Conservation (phyloP, 2,113 vertebrate species). For the Rhagologus leucostigma region DNA sequence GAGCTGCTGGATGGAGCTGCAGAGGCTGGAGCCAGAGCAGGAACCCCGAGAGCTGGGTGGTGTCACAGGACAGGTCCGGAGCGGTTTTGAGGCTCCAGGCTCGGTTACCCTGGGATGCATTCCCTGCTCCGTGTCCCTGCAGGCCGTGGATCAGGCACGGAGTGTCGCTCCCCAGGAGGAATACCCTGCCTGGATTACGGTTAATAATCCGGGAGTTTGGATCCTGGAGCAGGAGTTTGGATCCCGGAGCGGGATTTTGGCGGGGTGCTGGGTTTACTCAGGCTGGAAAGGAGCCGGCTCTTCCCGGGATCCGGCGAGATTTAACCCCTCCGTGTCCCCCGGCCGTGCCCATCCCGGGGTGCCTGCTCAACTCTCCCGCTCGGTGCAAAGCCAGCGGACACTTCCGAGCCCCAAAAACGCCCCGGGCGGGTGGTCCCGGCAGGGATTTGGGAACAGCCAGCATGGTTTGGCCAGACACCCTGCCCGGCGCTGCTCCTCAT, state of each 20-base stretch:
- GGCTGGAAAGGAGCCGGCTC: neutral
- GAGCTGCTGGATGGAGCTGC: neutral
- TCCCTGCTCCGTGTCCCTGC: neutral
- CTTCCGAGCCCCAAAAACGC: accelerated
- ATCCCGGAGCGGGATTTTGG: neutral
- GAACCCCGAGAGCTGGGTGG: neutral
- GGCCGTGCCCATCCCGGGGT: neutral
- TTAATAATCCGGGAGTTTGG: neutral
- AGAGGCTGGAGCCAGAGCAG: neutral
- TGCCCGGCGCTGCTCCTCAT: neutral
- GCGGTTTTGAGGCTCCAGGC: neutral
- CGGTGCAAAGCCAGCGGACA: accelerated
- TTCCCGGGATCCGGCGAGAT: neutral
- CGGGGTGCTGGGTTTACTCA: neutral
- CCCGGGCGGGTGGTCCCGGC: accelerated
- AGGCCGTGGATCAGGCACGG: accelerated
- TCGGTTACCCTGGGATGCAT: accelerated
- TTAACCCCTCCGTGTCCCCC: neutral
- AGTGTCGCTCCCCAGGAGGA: accelerated
- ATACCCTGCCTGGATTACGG: accelerated
- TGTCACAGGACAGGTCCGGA: neutral
- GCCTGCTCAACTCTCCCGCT: accelerated
- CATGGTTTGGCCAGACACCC: neutral
- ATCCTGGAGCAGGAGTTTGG: neutral
- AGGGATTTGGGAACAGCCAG: neutral